phyloP scores from a whole-genome alignment of 1,140 invertebrate genomes.

The Drosophila jambulina region DNA sequence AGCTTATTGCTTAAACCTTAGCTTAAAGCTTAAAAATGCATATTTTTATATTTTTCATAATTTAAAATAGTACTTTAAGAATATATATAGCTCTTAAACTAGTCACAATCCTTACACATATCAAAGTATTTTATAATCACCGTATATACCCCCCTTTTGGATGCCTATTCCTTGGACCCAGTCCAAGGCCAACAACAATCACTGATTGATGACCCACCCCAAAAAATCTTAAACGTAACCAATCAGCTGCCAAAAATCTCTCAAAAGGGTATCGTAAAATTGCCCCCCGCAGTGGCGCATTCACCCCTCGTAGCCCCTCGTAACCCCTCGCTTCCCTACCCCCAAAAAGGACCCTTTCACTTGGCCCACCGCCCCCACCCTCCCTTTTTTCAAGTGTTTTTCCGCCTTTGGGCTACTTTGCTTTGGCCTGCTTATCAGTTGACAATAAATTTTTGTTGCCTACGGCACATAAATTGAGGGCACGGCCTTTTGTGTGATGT shows the following conservation, averaged over 20 bases:
- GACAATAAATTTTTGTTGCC: constrained; percentile 83
- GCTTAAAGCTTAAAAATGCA: background rate
- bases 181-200: constrained; percentile 17
- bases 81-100: background rate
- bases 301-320: background rate
- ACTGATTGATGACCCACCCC: constrained; percentile 32
- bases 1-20: background rate
- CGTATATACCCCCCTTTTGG: background rate
- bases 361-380: constrained; percentile 3
- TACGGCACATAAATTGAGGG: constrained; percentile 78
- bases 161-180: background rate
- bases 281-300: background rate
- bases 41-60: background rate
- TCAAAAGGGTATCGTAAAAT: constrained; percentile 33
- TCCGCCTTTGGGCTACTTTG: constrained; percentile 65
- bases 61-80: rapidly evolving
- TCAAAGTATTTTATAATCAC: constrained; percentile 4
- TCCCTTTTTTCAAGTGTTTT: constrained; percentile 61
- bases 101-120: too few species aligned
- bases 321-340: too few species aligned
- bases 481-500: constrained; percentile 72
- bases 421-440: constrained; percentile 77
- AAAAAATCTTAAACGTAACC: constrained; percentile 26
- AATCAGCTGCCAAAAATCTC: constrained; percentile 41
- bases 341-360: constrained; percentile 10